A percentile compares a stretch with the other conserved stretches of the same genome.
Evolutionary conservation across 2,888 invertebrate genomes (phyloP).

Genomic region (Psococerastis gibbosa): DNA sequence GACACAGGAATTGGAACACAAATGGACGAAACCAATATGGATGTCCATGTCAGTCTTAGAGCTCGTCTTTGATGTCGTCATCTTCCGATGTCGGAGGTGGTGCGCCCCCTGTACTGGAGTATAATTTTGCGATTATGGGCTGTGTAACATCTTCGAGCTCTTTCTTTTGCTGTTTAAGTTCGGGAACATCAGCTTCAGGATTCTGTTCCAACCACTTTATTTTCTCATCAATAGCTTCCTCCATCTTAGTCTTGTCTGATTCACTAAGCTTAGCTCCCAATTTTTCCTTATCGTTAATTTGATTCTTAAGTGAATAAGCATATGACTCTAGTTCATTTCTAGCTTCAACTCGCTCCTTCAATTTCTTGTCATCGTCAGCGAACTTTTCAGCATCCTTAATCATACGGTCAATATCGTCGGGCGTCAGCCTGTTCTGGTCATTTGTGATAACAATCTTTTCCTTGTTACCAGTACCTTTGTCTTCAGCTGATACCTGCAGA

Average conservation of each 20-base stretch:
- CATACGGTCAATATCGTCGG: slow-evolving; percentile 98
- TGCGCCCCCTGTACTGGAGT: slow-evolving; percentile 66
- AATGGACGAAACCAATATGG: background rate
- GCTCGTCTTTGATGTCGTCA: slow-evolving; percentile 65
- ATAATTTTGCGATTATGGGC: slow-evolving; percentile 92
- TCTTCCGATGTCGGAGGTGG: slow-evolving; percentile 49
- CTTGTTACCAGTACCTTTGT: slow-evolving; percentile 96
- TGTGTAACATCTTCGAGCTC: slow-evolving; percentile 87
- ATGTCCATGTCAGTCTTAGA: slow-evolving; percentile 30
- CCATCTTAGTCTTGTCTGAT: slow-evolving; percentile 86
- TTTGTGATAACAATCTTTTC: slow-evolving; percentile 99
- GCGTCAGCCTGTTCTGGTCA: slow-evolving; percentile 90
- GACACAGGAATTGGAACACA: too few relatives aligned
- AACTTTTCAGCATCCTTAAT: slow-evolving; percentile 98
- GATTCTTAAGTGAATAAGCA: slow-evolving; percentile 94
- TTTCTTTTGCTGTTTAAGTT: slow-evolving; percentile 89
- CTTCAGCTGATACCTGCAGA: slow-evolving; percentile 83
- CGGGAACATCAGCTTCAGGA: slow-evolving; percentile 78
- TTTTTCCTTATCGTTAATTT: slow-evolving; percentile 90
- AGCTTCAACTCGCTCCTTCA: slow-evolving; percentile 88
- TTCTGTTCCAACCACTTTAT: slow-evolving; percentile 98
- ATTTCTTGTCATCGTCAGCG: slow-evolving; percentile 95
- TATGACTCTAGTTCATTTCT: slow-evolving; percentile 94
- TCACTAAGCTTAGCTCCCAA: slow-evolving; percentile 70
- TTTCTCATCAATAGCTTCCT: slow-evolving; percentile 86